phyloP scores from a whole-genome alignment of 2,797 vertebrate genomes.

The Tragelaphus eurycerus region DNA sequence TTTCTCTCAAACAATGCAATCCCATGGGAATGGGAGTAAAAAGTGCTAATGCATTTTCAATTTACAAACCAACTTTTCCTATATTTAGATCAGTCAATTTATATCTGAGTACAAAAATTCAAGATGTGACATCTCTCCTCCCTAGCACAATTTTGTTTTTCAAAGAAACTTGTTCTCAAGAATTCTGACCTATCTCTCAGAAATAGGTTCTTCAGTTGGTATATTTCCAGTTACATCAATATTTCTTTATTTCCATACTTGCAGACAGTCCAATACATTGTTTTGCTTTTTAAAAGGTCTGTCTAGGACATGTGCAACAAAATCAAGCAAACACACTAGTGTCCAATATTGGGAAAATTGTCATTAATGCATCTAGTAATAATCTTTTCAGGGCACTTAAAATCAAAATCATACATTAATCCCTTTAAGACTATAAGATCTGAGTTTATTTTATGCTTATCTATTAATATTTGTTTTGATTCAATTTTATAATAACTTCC shows the following conservation, averaged over 20 bases:
- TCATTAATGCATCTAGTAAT: background rate
- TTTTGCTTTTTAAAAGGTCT: conserved; percentile 25
- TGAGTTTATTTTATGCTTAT: background rate
- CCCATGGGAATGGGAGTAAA: background rate
- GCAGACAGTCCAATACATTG: background rate
- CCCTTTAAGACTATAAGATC: background rate
- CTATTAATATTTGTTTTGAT: background rate
- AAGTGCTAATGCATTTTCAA: background rate
- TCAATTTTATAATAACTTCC: background rate
- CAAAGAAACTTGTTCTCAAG: conserved; percentile 44
- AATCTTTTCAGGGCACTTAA: background rate
- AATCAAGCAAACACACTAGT: conserved; percentile 1
- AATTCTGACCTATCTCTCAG: conserved; percentile 32
- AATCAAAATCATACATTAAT: background rate
- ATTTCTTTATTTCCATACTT: conserved; percentile 55
- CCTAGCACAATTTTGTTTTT: conserved; percentile 22
- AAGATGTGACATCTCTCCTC: background rate
- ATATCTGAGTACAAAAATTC: conserved; percentile 21
- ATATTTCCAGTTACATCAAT: conserved; percentile 17
- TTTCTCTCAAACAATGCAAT: background rate
- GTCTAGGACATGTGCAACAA: background rate
- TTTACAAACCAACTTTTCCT: conserved; percentile 33
- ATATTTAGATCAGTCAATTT: conserved; percentile 39
- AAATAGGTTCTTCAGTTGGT: conserved; percentile 23
- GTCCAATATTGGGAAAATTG: background rate